These are phyloP conservation scores for Tetragnatha versicolor DNA, from an alignment of 1,140 invertebrate species.

Conservation along the genomic window DNA sequence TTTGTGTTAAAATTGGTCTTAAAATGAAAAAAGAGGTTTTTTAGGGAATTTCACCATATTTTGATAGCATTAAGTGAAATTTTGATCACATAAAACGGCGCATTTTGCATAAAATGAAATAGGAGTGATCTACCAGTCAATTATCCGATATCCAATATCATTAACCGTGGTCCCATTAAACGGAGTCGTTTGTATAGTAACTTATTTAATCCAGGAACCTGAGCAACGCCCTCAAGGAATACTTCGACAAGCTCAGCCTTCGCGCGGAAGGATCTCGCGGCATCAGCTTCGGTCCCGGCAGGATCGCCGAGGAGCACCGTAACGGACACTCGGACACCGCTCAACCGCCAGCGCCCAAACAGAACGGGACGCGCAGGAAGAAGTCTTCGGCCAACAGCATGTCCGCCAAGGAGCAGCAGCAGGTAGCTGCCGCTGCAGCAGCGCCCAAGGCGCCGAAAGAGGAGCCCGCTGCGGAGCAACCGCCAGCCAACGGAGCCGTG, in stretches of 20 bases:
- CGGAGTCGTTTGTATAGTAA: too few relatives aligned
- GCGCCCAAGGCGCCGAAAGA: not conserved
- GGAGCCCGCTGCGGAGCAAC: not conserved
- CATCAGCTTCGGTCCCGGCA: slow-evolving; percentile 20
- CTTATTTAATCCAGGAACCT: slow-evolving; percentile 70
- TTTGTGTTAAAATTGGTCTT: too few relatives aligned
- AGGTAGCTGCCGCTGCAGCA: not conserved
- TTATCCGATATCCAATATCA: too few relatives aligned
- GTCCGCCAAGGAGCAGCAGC: not conserved
- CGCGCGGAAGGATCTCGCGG: slow-evolving; percentile 65
- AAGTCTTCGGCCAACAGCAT: not conserved
- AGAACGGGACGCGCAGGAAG: slow-evolving; percentile 59
- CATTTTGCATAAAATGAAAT: too few relatives aligned
- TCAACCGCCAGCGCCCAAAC: not conserved
- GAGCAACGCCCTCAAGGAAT: slow-evolving; percentile 69
- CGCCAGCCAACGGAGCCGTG: not conserved
- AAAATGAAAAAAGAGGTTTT: too few relatives aligned
- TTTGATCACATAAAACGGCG: too few relatives aligned
- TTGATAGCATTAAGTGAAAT: too few relatives aligned
- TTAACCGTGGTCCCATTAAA: too few relatives aligned
- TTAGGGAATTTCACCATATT: too few relatives aligned
- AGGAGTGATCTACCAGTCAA: too few relatives aligned
- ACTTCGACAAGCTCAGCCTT: slow-evolving; percentile 66
- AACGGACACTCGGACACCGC: slow-evolving; percentile 8
- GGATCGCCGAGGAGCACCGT: slow-evolving; percentile 30